Evolutionary conservation across 2,888 invertebrate genomes (phyloP).

Genomic region (Brachynemurus nebulosus): DNA sequence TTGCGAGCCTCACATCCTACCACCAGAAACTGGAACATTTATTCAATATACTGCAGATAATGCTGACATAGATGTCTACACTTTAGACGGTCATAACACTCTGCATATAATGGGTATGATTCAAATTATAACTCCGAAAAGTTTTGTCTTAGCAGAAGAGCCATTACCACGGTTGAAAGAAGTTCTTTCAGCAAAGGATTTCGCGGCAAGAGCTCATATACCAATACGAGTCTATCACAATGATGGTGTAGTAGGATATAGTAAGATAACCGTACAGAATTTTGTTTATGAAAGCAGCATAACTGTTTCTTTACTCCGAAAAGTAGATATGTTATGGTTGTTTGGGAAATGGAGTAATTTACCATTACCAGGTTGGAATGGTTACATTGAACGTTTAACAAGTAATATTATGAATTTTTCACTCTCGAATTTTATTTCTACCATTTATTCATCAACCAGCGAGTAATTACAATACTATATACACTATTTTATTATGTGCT

Average conservation of each 20-base stretch:
- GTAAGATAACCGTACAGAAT: background rate
- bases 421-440: too few species aligned
- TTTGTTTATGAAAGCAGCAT: background rate
- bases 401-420: constrained; percentile 13
- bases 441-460: constrained; percentile 14
- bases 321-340: constrained; percentile 20
- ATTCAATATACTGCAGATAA: too few species aligned
- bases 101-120: constrained; percentile 23
- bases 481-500: constrained; percentile 17
- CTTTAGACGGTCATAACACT: constrained; percentile 16
- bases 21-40: background rate
- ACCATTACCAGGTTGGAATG: constrained; percentile 21
- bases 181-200: too few species aligned
- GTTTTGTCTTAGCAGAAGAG: constrained; percentile 17
- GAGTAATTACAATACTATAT: constrained; percentile 17
- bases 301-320: constrained; percentile 12
- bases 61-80: too few species aligned
- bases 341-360: constrained; percentile 22
- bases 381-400: constrained; percentile 16
- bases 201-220: too few species aligned
- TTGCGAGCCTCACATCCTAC: background rate
- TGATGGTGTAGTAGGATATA: too few species aligned
- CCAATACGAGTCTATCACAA: background rate
- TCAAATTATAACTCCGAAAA: constrained; percentile 20
- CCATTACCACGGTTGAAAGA: constrained; percentile 6